Conservation (phyloP, 2,113 vertebrate species). For the Clinocottus analis region DNA sequence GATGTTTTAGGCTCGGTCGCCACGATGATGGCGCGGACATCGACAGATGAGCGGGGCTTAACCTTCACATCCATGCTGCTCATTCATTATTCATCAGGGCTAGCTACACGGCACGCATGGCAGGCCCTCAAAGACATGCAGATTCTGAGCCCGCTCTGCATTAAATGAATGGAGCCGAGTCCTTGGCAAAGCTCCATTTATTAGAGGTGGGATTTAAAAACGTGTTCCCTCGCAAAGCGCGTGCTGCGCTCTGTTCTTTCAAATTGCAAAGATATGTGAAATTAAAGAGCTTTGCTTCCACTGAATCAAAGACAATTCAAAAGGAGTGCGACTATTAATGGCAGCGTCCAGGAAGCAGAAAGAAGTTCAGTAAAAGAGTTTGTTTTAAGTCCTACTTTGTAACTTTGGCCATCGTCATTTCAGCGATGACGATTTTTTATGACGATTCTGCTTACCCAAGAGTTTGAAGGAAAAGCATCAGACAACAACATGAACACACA, state of each 20-base stretch:
- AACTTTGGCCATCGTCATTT: neutral
- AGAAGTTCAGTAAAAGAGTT: neutral
- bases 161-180: neutral
- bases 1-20: conserved; percentile 17
- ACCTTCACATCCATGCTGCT: neutral
- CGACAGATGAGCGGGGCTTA: conserved; percentile 3
- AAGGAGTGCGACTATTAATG: neutral
- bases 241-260: neutral
- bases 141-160: neutral
- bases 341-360: neutral
- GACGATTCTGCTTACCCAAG: neutral
- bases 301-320: neutral
- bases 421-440: neutral
- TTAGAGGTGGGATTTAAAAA: neutral
- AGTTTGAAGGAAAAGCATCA: neutral
- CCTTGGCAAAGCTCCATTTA: neutral
- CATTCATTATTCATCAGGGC: conserved; percentile 13
- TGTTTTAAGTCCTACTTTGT: neutral
- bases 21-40: neutral
- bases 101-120: neutral
- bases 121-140: conserved; percentile 2
- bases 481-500: neutral
- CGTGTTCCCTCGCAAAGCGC: neutral
- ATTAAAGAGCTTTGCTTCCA: neutral
- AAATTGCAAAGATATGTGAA: neutral